Percentiles rank a stretch among this genome's conserved stretches.
Conservation (phyloP, 53 echinoderm and acorn worm genomes). For the Zoroaster sp. region DNA sequence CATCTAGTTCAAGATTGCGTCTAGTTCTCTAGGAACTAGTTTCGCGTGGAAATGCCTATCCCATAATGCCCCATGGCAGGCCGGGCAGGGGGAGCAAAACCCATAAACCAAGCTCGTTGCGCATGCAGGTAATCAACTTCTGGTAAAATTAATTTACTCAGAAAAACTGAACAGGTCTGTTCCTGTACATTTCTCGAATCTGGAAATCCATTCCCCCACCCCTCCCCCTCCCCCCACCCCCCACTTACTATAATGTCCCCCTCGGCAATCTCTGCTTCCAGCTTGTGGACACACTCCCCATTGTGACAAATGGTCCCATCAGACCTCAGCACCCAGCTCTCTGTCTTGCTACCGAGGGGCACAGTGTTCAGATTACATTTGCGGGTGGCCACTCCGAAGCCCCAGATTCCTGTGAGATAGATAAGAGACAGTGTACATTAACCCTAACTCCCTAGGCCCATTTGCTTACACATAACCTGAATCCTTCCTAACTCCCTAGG, state of each 20-base stretch:
- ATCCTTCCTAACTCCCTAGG: no score
- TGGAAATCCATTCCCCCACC: neutral
- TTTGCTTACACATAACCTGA: no score
- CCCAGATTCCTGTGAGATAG: conserved; percentile 81
- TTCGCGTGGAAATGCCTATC: no score
- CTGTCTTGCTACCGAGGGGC: conserved; percentile 74
- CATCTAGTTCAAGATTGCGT: no score
- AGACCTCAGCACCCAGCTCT: conserved; percentile 91
- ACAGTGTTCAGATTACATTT: conserved; percentile 83
- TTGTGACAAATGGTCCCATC: conserved; percentile 87
- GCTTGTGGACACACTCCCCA: conserved; percentile 72
- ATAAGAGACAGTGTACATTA: neutral
- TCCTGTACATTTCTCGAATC: neutral
- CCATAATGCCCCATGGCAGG: no score
- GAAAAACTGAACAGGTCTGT: no score
- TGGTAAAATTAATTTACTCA: no score
- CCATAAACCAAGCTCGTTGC: no score
- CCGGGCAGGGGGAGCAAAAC: no score
- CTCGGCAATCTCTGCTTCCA: conserved; percentile 76
- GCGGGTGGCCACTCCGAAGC: conserved; percentile 90
- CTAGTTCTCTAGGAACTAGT: no score
- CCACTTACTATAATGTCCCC: conserved; percentile 91
- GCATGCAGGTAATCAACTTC: no score
- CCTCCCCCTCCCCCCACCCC: neutral
- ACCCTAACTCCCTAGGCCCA: no score